phyloP scores from a whole-genome alignment of 2,113 vertebrate species.

The Salvator merianae region DNA sequence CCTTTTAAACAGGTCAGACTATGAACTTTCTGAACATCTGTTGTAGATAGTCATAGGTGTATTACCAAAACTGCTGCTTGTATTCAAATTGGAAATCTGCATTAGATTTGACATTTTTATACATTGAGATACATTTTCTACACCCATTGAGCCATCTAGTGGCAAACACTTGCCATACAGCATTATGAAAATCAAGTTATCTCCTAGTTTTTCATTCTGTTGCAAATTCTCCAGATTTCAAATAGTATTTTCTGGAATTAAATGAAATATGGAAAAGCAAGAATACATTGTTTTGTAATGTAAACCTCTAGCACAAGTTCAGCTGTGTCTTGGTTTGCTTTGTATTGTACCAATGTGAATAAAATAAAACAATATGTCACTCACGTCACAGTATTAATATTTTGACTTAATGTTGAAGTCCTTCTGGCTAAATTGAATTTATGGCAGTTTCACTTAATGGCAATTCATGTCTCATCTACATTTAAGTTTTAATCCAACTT shows the following conservation, averaged over 20 bases:
- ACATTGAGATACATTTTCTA: conserved; percentile 34
- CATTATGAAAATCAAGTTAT: not conserved
- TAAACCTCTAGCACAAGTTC: not conserved
- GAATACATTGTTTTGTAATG: not conserved
- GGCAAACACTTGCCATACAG: conserved; percentile 53
- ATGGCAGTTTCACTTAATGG: not conserved
- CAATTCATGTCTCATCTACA: not conserved
- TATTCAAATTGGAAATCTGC: too few relatives aligned
- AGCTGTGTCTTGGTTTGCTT: not conserved
- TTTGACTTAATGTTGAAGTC: not conserved
- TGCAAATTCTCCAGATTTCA: not conserved
- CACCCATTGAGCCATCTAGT: conserved; percentile 74
- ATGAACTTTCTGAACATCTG: too few relatives aligned
- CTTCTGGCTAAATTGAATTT: not conserved
- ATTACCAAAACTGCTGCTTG: too few relatives aligned
- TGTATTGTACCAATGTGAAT: not conserved
- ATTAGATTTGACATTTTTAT: not conserved
- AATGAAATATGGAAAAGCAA: not conserved
- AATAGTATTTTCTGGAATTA: not conserved
- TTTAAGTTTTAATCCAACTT: too few relatives aligned
- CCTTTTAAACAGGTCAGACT: too few relatives aligned
- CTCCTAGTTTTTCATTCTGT: not conserved
- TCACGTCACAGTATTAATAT: not conserved
- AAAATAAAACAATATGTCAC: not conserved
- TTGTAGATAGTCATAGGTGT: too few relatives aligned